Evolutionary conservation across 2,797 vertebrate species (phyloP), one percentile per base, ranked within the genome.

Genomic region (Taenioides sp.): DNA sequence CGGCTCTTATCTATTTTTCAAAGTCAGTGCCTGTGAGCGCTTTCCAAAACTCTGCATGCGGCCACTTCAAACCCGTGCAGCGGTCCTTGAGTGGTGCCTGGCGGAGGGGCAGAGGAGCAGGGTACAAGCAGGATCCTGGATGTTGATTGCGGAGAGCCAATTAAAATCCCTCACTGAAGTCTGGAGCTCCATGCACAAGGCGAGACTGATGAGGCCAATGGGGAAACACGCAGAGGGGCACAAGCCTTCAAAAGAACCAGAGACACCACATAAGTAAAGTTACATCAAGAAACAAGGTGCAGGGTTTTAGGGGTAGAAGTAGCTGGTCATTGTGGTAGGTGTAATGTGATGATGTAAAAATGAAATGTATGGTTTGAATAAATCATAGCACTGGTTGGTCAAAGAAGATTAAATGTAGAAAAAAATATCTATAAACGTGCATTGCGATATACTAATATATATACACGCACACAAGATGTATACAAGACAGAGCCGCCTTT

Each of bases 121-220:
- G 80, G 40, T 89, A 84, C 87, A 78, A 74, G 70, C 83, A 88
- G 89, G 86, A 87, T 83, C 87, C 81, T 68, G 73, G 83, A 79
- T 84, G 91, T 84, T 92, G 92, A 91, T 91, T 90, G 87, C 89
- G 78, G 87, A 91, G 91, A 84, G 86, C 92, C 91, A 93, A 92
- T 93, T 93, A 94, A 92, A 93, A 89, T 83, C 88, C 88, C 43
- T 87, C 81, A 87, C 84, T 76, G 23, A 74, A 66, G 67, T 80
- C 86, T 74, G 72, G 23, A 22, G 78, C 76, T 82, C 73, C 72
- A 52, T 78, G 79, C 72, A 77, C 80, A 86, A 82, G 57, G 57
- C 66, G 23, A 83, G 83, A 79, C 88, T 92, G 90, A 93, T 91
- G 87, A 90, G 85, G 84, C 84, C 86, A 84, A 77, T 67, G 80